Base-by-base conservation (phyloP, 2,888 invertebrate species). In the Yponomeuta evonymella region DNA sequence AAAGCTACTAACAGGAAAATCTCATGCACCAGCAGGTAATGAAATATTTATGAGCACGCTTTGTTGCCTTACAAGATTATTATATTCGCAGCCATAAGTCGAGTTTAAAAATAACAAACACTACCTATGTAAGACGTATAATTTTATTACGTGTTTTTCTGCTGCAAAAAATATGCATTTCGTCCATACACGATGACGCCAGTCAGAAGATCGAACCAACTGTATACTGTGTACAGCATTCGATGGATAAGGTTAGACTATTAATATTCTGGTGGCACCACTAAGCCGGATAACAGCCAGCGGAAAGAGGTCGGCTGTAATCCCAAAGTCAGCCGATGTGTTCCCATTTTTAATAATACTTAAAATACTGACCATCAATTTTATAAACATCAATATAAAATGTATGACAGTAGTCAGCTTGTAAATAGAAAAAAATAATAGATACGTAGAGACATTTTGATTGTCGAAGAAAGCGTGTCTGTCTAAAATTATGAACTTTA, bases 401-500 rank as follows among this genome's bases (percentile, higher is more conserved):
- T 11, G 30, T 51, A 69, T 58, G 15, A 29, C n/a, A n/a, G 67
- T 5, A 12, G 73, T 29, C 10, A 51, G 30, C 29, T 2, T 30
- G 6, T 69, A 71, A 71, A 66, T 69, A 30, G 29, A 67, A 48
- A 64, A 71, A 68, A 66, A 33, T 72, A 70, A 72, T 73, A 71
- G 64, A 69, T 77, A 75, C 77, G 74, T 69, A 68, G 12, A 68
- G 68, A 68, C 68, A 29, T 68, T 68, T 48, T 29, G 48, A 77
- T 79, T 76, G 76, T 71, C 78, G 76, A 83, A 81, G 87, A 89
- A 88, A 89, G 89, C 87, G 88, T 87, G 78, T 83, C 86, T 48
- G 69, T 68, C 63, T 23, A 80, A 75, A 79, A 75, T 82, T 83
- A 81, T 81, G 80, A 81, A 81, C 79, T 81, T 81, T 85, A 87